Base-by-base conservation (phyloP, 1,140 invertebrate species). In the Drosophila tristis region DNA sequence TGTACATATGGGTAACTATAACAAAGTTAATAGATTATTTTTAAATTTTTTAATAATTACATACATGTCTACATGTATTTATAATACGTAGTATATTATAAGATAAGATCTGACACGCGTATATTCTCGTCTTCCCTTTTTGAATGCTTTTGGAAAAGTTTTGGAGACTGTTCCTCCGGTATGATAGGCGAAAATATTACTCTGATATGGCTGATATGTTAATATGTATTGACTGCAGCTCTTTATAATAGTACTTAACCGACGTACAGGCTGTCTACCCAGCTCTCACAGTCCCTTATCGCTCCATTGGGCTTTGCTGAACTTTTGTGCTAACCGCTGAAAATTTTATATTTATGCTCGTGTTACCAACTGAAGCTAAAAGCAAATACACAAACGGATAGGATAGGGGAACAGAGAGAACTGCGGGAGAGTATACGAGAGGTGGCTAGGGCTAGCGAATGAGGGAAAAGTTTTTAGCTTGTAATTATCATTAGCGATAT, bases 401-500 rank as follows among this genome's bases (percentile, higher is more conserved):
- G 48, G 55, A 39, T n/a, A 13, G 49, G n/a, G 9, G 31, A 35
- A 35, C 31, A 11, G 8, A 35, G 31, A 35, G 31, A 9, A 35
- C 0, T 57, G 57, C n/a, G 3, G 43, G 39, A 45, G 53, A 13
- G 61, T 6, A 31, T 23, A 20, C 16, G n/a, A 23, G 15, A 23
- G 47, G 54, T 47, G 35, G 43, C 43, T 51, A 54, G 59, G 47
- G 49, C 59, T 56, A 68, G 63, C 51, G 62, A 90, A 72, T 90
- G 78, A 65, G 43, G 75, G 43, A 58, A 90, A 90, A 90, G 81
- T 90, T 90, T 68, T 86, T 71, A 72, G 78, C 71, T 86, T 82
- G 81, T 90, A 90, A 90, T 90, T 90, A 90, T 90, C 86, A 90
- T 90, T 90, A 90, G 86, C 78, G 81, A 81, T 86, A 90, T 90